Evolutionary conservation across 2,797 vertebrate genomes (phyloP).

Genomic region (Melanotaenia parkinsoni): DNA sequence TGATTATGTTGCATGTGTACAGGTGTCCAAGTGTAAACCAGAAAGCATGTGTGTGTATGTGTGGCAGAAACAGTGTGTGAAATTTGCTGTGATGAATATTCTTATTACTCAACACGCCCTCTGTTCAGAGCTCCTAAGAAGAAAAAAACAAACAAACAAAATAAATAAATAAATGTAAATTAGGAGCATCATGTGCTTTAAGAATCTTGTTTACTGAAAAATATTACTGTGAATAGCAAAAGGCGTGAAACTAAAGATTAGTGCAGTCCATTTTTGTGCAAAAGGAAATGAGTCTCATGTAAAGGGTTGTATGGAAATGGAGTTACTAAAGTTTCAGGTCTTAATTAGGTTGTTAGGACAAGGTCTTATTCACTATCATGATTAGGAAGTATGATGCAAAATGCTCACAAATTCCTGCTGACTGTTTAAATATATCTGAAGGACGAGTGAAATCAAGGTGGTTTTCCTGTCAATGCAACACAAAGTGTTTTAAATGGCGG

Average conservation of each 20-base stretch:
- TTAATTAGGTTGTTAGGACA: not conserved
- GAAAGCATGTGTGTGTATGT: not conserved
- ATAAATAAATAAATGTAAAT: not conserved
- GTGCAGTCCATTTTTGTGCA: too few species aligned
- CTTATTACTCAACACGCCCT: conserved; percentile 14
- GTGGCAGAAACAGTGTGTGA: conserved; percentile 1
- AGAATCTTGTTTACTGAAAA: conserved; percentile 2
- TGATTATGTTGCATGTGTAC: conserved; percentile 1
- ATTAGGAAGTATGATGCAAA: too few species aligned
- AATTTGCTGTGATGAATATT: conserved; percentile 26
- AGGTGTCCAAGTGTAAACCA: conserved; percentile 1
- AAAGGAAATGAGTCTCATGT: not conserved
- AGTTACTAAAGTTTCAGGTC: too few species aligned
- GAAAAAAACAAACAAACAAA: not conserved
- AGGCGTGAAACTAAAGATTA: too few species aligned
- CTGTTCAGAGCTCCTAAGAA: not conserved
- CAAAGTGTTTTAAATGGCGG: too few species aligned
- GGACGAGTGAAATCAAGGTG: too few species aligned
- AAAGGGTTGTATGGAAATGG: too few species aligned
- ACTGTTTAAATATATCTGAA: too few species aligned
- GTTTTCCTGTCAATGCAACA: too few species aligned
- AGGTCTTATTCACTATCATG: not conserved
- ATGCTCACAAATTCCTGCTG: too few species aligned
- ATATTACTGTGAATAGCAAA: not conserved
- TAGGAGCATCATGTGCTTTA: not conserved